Evolutionary conservation across 2,888 invertebrate genomes (phyloP), one percentile per base, ranked within the genome.

Genomic region (Panopea generosa): DNA sequence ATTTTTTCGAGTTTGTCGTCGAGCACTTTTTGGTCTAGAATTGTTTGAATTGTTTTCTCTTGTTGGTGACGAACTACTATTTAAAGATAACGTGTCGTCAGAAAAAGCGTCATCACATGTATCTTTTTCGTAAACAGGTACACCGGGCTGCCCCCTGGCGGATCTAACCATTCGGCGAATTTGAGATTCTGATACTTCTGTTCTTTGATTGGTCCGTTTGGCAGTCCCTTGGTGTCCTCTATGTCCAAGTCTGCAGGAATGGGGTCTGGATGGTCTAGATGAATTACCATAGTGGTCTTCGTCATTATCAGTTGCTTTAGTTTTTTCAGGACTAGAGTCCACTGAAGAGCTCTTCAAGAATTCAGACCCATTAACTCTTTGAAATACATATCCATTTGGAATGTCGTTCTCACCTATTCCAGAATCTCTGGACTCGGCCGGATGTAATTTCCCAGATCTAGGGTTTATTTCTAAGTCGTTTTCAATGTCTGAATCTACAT

Each of bases 351-450:
- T 79, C 59, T 53, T 67, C 40, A 63, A 67, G 60, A 55, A 73
- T 18, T 55, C 68, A 9, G 62, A 72, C 50, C 59, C 62, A 55
- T 63, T 76, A 50, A 27, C 47, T 52, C 52, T 77, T 43, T 55
- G 76, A 24, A 61, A 73, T 49, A 73, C 40, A 26, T 59, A 72
- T 49, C 77, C 77, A 47, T 82, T 77, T 11, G 82, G 83, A 52
- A 85, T 72, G 47, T 85, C 85, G 40, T 84, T 85, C 74, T 85
- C 85, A 14, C 82, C 85, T 14, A 85, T 85, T 2, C 85, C 85
- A 24, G 85, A 85, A 56, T 85, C 85, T 38, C 84, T 77, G 16
- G 85, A 85, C 49, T 82, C 82, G 9, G 84, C 84, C 11, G 83
- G 77, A 62, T 84, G 85, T 26, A 85, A 71, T 66, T 85, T 85